Percentiles rank a stretch among this genome's conserved stretches.
Conservation (phyloP, 2,888 invertebrate genomes). For the Lycocerus yunnanus region DNA sequence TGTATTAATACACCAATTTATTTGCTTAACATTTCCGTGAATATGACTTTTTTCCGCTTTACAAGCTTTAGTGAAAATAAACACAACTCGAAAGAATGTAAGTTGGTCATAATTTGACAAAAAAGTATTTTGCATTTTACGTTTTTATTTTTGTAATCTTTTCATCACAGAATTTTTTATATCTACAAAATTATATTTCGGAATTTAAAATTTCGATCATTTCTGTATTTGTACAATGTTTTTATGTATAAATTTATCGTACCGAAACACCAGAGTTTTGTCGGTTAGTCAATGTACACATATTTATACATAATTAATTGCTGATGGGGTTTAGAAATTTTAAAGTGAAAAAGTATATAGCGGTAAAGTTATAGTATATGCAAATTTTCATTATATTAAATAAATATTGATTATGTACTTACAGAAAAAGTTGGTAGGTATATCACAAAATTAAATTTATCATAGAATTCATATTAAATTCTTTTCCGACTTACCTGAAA, state of each 20-base stretch:
- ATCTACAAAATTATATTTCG: not conserved
- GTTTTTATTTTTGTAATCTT: not conserved
- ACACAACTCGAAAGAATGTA: not conserved
- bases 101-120: not conserved
- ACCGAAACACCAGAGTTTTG: too few species aligned
- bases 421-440: not conserved
- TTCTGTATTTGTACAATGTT: too few species aligned
- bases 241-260: too few species aligned
- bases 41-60: not conserved
- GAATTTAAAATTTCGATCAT: not conserved
- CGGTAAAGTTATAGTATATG: not conserved
- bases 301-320: too few species aligned
- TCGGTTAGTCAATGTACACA: too few species aligned
- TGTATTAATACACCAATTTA: not conserved
- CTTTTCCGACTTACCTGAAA: not conserved
- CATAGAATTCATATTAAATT: not conserved
- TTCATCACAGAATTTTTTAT: not conserved
- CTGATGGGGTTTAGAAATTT: not conserved
- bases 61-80: not conserved
- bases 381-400: not conserved
- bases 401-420: not conserved
- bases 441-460: not conserved
- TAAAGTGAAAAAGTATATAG: too few species aligned
- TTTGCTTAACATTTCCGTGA: too few species aligned
- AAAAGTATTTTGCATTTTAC: not conserved